These are phyloP conservation scores for Tokudaia tokunoshimensis DNA, from an alignment of 2,797 vertebrate genomes.

Conservation along the genomic window DNA sequence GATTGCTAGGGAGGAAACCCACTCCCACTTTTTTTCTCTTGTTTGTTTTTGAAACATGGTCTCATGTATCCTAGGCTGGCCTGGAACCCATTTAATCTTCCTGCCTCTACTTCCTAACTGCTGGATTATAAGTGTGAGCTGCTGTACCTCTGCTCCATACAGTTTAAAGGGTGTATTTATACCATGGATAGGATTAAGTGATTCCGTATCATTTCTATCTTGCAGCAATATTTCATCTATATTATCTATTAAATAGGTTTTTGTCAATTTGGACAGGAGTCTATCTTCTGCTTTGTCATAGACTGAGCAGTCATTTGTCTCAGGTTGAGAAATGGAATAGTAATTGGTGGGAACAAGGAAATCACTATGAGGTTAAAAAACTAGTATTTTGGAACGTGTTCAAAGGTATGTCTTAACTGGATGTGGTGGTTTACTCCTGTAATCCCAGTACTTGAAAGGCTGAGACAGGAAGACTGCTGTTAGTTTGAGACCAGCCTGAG, in stretches of 20 bases:
- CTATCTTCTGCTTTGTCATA: constrained; percentile 53
- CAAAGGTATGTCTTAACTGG: neutral
- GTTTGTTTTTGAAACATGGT: neutral
- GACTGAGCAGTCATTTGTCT: constrained; percentile 43
- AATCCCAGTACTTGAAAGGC: neutral
- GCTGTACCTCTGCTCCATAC: neutral
- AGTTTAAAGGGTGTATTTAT: constrained; percentile 19
- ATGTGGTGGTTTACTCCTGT: neutral
- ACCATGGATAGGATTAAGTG: neutral
- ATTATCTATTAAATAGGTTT: constrained; percentile 56
- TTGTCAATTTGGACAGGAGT: constrained; percentile 41
- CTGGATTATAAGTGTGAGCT: neutral
- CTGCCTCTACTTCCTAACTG: neutral
- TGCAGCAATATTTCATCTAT: constrained; percentile 22
- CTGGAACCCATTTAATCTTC: neutral
- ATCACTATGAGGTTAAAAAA: neutral
- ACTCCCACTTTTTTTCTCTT: neutral
- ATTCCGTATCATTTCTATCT: constrained; percentile 57
- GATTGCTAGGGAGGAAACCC: neutral
- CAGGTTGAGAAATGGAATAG: constrained; percentile 40
- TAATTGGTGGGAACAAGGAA: neutral
- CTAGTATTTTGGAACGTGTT: neutral
- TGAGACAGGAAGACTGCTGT: neutral
- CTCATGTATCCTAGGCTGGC: neutral
- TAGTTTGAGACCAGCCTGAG: neutral